Percentiles rank a stretch among this genome's conserved stretches.
Conservation (phyloP, 2,113 vertebrate species). For the Elephas maximus region DNA sequence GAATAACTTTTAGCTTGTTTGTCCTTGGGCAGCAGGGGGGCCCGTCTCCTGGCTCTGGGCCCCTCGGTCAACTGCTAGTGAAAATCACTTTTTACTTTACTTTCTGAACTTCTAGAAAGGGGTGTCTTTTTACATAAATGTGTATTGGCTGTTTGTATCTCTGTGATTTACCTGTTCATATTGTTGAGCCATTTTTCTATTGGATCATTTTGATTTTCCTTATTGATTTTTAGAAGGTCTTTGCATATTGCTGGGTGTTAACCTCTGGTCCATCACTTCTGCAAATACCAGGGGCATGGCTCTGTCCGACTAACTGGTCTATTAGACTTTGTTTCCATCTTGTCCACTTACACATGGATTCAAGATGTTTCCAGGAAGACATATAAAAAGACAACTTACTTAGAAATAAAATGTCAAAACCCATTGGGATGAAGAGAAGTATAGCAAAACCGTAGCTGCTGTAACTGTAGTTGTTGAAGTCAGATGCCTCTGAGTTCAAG, state of each 20-base stretch:
- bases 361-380: not conserved
- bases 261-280: not conserved
- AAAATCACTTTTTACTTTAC: too few species aligned
- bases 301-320: too few species aligned
- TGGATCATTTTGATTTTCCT: not conserved
- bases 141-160: not conserved
- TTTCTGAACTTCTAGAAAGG: not conserved
- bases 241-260: not conserved
- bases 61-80: too few species aligned
- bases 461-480: not conserved
- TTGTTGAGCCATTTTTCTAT: not conserved
- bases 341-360: not conserved
- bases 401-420: not conserved
- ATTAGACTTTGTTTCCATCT: not conserved
- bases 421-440: not conserved
- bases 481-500: too few species aligned
- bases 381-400: not conserved
- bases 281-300: not conserved
- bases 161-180: not conserved
- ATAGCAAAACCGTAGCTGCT: not conserved
- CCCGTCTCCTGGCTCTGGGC: too few species aligned
- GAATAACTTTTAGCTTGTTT: too few species aligned
- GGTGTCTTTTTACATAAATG: not conserved
- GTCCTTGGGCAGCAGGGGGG: too few species aligned
- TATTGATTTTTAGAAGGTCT: not conserved